Percentiles rank a stretch among this genome's conserved stretches.
phyloP scores from a whole-genome alignment of 2,113 vertebrate genomes.

The Machaerirhynchus nigripectus region DNA sequence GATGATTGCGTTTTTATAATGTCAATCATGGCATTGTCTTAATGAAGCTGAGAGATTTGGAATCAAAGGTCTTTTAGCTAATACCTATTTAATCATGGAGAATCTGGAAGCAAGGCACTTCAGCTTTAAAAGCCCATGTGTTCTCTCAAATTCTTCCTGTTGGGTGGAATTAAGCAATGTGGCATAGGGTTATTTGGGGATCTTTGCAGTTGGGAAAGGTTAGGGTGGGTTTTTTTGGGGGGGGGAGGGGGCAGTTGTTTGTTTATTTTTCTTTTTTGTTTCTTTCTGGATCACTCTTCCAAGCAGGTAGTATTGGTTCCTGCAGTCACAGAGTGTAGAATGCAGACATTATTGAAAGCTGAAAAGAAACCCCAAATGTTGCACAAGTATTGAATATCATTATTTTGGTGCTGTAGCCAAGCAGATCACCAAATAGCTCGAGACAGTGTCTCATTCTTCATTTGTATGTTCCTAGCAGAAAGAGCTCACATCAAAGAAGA shows the following conservation, averaged over 20 bases:
- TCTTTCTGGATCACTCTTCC: neutral
- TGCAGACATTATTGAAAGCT: neutral
- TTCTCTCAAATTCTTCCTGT: neutral
- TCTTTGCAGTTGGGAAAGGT: neutral
- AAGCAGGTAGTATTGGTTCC: neutral
- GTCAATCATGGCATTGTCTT: neutral
- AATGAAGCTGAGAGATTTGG: neutral
- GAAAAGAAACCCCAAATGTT: neutral
- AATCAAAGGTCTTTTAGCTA: constrained; percentile 1
- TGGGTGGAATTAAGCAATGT: neutral
- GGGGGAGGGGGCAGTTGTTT: fast-evolving
- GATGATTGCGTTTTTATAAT: neutral
- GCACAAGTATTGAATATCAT: neutral
- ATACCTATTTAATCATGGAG: neutral
- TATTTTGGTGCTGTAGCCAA: neutral
- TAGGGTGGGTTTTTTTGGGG: neutral
- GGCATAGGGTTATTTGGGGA: neutral
- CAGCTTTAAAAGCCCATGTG: neutral
- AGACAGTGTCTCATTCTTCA: neutral
- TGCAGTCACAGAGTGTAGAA: neutral
- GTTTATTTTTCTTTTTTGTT: neutral
- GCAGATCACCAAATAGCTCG: neutral
- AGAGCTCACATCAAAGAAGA: constrained; percentile 84
- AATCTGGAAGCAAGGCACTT: constrained; percentile 5
- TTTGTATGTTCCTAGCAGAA: constrained; percentile 72